These are phyloP conservation scores for Rhynchophorus ferrugineus DNA, from an alignment of 1,140 invertebrate species.

Conservation along the genomic window DNA sequence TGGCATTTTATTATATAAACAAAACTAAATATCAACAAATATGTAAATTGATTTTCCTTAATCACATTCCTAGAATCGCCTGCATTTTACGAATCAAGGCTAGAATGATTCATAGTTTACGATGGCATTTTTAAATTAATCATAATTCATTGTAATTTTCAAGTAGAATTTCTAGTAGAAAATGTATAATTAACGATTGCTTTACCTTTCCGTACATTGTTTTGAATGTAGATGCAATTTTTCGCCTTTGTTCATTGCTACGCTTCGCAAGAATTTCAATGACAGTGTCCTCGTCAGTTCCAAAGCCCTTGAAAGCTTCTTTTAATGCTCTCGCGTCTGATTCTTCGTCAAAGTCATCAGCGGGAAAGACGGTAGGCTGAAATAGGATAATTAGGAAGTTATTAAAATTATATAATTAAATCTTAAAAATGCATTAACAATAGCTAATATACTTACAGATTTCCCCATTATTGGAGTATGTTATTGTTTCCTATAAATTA, in stretches of 20 bases:
- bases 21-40: too few species aligned
- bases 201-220: slow-evolving; percentile 73
- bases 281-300: slow-evolving; percentile 77
- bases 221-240: slow-evolving; percentile 67
- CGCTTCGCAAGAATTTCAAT: slow-evolving; percentile 70
- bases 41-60: too few species aligned
- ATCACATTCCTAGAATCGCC: too few species aligned
- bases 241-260: slow-evolving; percentile 64
- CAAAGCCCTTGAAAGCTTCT: slow-evolving; percentile 81
- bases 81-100: too few species aligned
- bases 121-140: too few species aligned
- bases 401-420: neutral
- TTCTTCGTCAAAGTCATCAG: slow-evolving; percentile 55
- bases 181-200: too few species aligned
- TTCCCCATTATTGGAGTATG: neutral
- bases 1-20: too few species aligned
- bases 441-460: neutral
- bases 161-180: too few species aligned
- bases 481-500: too few species aligned
- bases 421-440: too few species aligned
- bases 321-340: slow-evolving; percentile 71
- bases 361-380: slow-evolving; percentile 55
- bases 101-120: too few species aligned
- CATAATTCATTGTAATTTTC: too few species aligned
- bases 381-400: neutral